Percentiles rank a stretch among this genome's conserved stretches.
phyloP scores from a whole-genome alignment of 2,113 vertebrate species.

The Myotis brandtii region DNA sequence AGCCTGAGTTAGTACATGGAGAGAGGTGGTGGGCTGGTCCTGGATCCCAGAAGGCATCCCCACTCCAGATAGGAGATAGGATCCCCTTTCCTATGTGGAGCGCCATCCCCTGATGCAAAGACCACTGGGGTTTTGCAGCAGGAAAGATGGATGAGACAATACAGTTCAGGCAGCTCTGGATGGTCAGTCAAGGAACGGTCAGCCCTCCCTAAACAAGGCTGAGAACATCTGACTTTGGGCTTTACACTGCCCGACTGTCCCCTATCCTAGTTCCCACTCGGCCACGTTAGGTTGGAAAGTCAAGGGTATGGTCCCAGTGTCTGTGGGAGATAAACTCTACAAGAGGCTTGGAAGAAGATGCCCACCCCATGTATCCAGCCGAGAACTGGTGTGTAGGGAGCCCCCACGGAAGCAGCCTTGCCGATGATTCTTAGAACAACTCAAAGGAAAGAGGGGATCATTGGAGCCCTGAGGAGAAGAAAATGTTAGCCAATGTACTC shows the following conservation, averaged over 20 bases:
- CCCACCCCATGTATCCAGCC: background rate
- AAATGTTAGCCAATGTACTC: background rate
- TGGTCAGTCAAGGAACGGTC: background rate
- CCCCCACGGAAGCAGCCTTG: background rate
- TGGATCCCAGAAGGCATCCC: background rate
- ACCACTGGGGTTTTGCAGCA: background rate
- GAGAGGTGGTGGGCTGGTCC: background rate
- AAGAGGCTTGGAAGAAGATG: background rate
- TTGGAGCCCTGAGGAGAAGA: background rate
- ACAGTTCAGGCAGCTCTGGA: background rate
- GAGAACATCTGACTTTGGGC: background rate
- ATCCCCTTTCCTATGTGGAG: background rate
- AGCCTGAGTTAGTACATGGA: background rate
- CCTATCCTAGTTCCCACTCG: background rate
- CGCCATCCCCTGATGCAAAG: background rate
- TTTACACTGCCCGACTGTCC: background rate
- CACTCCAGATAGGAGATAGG: background rate
- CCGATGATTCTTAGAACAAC: background rate
- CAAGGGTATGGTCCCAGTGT: background rate
- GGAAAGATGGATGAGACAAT: background rate
- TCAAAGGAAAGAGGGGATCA: background rate
- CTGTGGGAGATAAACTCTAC: constrained; percentile 17
- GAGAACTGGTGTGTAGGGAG: background rate
- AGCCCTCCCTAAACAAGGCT: background rate
- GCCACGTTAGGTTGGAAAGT: background rate